phyloP scores from a whole-genome alignment of 37 sponge, comb jelly and placozoan species.

The Ianthella basta region DNA sequence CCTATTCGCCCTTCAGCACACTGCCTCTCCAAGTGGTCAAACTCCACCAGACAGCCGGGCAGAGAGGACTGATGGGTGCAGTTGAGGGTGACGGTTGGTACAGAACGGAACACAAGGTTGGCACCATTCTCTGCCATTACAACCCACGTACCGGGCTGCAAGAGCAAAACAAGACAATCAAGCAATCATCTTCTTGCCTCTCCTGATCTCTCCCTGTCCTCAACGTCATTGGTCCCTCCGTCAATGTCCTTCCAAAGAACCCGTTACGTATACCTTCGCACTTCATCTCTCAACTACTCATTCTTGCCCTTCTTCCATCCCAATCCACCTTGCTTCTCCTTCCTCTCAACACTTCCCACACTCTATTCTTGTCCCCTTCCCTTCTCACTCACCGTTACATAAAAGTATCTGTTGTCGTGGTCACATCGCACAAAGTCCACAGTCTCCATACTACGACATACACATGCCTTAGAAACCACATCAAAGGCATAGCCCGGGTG shows the following conservation, averaged over 20 bases:
- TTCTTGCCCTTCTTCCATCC: background rate
- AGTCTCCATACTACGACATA: too few relatives aligned
- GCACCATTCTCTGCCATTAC: too few relatives aligned
- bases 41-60: background rate
- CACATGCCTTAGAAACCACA: too few relatives aligned
- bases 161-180: background rate
- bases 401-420: too few relatives aligned
- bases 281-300: slow-evolving; percentile 28
- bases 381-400: too few relatives aligned
- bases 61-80: background rate
- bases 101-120: background rate
- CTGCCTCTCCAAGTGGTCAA: background rate
- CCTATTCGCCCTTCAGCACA: slow-evolving; percentile 10
- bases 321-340: background rate
- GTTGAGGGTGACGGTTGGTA: background rate
- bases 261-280: too few relatives aligned
- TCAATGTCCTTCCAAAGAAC: too few relatives aligned
- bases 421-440: too few relatives aligned
- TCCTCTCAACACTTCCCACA: background rate
- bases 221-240: background rate
- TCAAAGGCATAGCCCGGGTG: too few relatives aligned
- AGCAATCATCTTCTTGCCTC: background rate
- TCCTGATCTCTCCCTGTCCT: background rate
- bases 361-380: background rate
- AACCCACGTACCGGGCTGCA: too few relatives aligned